Conservation (phyloP, 2,797 vertebrate species). For the Bufotes viridis region DNA sequence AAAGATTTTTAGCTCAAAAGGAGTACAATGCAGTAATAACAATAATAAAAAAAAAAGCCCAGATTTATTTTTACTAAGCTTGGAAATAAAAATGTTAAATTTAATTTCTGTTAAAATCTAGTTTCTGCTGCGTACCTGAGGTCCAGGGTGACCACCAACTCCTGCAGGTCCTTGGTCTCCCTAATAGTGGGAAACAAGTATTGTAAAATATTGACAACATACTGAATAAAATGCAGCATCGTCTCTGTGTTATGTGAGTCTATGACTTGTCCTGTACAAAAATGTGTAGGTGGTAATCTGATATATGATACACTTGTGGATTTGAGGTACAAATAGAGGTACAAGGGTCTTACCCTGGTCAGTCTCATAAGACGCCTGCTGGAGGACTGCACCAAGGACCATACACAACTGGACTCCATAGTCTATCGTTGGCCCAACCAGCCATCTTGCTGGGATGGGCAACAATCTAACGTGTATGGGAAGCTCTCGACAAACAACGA, state of each 20-base stretch:
- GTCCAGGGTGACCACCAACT: conserved; percentile 75
- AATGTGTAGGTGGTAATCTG: background rate
- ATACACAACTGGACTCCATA: too few species aligned
- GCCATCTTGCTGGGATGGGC: too few species aligned
- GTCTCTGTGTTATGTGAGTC: background rate
- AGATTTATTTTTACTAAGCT: background rate
- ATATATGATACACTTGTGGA: background rate
- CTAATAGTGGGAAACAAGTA: conserved; percentile 67
- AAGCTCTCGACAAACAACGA: too few species aligned
- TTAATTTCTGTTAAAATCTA: background rate
- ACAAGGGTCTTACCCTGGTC: too few species aligned
- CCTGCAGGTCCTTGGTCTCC: conserved; percentile 83
- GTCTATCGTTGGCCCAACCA: too few species aligned
- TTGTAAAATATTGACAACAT: background rate
- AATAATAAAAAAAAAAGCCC: too few species aligned
- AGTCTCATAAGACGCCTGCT: too few species aligned
- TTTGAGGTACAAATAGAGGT: background rate
- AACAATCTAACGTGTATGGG: too few species aligned
- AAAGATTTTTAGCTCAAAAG: too few species aligned
- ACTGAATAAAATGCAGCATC: background rate
- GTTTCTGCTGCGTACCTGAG: conserved; percentile 73
- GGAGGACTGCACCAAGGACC: too few species aligned
- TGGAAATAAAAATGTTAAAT: background rate
- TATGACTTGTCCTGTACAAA: background rate
- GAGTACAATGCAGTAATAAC: too few species aligned